Evolutionary conservation across 2,797 vertebrate genomes (phyloP).

Genomic region (Ataeniobius toweri): DNA sequence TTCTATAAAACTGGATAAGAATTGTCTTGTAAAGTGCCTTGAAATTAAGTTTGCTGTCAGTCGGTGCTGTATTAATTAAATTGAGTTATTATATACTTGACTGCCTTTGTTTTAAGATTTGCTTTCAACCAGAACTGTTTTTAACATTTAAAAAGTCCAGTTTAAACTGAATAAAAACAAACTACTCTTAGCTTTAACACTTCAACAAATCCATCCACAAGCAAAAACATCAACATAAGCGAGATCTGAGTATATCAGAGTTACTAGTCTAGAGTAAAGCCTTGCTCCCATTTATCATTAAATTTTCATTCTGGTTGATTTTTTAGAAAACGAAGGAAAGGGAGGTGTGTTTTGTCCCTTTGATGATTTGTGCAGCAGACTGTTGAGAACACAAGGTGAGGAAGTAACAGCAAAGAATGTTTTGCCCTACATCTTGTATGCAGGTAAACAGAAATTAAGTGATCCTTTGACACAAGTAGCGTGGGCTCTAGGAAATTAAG

Average conservation of each 20-base stretch:
- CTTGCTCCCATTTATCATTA: not conserved
- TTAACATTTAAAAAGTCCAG: not conserved
- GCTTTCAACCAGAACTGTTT: not conserved
- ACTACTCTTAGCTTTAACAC: not conserved
- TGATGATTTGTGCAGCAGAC: not conserved
- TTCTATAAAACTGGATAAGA: not conserved
- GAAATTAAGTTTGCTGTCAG: not conserved
- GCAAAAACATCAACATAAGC: not conserved
- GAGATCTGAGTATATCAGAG: not conserved
- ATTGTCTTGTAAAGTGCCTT: not conserved
- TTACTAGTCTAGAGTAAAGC: not conserved
- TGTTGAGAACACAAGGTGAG: not conserved
- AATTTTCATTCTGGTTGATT: not conserved
- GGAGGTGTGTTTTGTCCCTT: not conserved
- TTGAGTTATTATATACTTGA: not conserved
- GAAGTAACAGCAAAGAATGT: not conserved
- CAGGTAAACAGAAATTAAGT: not conserved
- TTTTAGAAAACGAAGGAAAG: not conserved
- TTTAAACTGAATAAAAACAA: not conserved
- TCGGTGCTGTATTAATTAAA: not conserved
- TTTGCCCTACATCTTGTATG: not conserved
- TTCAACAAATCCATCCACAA: not conserved
- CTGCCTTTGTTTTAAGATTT: not conserved
- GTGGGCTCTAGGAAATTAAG: not conserved
- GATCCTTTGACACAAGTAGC: not conserved